Conservation (phyloP, 2,797 vertebrate genomes). For the Myripristis jacobus region DNA sequence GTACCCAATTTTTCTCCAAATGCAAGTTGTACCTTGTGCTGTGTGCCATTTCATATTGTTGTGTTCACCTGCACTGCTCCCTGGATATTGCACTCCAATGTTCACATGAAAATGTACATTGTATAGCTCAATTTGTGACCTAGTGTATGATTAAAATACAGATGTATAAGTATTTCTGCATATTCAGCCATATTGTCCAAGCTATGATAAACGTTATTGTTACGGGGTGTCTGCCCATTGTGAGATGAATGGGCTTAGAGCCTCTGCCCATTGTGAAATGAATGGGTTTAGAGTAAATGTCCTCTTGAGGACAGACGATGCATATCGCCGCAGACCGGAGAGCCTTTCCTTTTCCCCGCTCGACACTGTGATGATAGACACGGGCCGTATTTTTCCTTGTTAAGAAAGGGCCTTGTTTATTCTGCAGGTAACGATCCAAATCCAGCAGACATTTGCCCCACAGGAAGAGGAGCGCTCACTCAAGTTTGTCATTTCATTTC, state of each 20-base stretch:
- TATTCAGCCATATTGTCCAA: constrained; percentile 22
- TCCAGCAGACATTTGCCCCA: constrained; percentile 83
- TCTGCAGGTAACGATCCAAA: constrained; percentile 86
- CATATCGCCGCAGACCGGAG: constrained; percentile 75
- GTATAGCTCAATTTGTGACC: constrained; percentile 2
- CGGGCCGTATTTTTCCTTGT: constrained; percentile 82
- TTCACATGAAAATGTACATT: constrained; percentile 4
- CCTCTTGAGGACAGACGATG: constrained; percentile 80
- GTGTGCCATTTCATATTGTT: not conserved
- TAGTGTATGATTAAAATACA: constrained; percentile 1
- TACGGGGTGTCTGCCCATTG: constrained; percentile 50
- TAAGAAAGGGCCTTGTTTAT: constrained; percentile 83
- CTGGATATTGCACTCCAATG: not conserved
- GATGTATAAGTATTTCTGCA: constrained; percentile 7
- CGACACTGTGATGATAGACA: constrained; percentile 80
- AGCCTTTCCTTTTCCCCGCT: constrained; percentile 68
- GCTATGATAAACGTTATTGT: constrained; percentile 66
- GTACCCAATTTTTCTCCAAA: too few relatives aligned
- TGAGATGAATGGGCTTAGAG: constrained; percentile 50
- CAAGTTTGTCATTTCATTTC: constrained; percentile 85
- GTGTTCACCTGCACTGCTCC: not conserved
- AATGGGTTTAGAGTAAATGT: constrained; percentile 72
- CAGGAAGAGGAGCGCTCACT: constrained; percentile 84
- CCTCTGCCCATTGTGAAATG: constrained; percentile 67
- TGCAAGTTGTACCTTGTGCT: too few relatives aligned